Conservation (phyloP, 2,113 vertebrate species). For the Maccullochella peelii region DNA sequence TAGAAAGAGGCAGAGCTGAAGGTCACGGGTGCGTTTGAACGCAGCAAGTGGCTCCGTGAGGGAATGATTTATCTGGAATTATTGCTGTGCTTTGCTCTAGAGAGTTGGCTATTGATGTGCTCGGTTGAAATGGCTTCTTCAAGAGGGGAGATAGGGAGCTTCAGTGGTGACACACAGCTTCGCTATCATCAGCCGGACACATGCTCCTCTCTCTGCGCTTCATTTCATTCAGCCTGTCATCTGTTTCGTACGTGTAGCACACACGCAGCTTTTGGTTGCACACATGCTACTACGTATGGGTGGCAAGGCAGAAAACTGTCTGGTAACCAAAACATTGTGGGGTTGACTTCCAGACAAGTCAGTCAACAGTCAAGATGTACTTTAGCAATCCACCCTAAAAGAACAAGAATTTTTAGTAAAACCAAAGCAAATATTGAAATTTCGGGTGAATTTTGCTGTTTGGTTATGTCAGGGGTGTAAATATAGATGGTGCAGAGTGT, state of each 20-base stretch:
- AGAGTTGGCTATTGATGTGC: slow-evolving; percentile 80
- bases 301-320: neutral
- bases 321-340: neutral
- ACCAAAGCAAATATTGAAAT: neutral
- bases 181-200: slow-evolving; percentile 61
- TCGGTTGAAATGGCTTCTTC: slow-evolving; percentile 77
- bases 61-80: slow-evolving; percentile 82
- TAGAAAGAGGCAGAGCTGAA: slow-evolving; percentile 76
- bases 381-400: neutral
- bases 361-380: neutral
- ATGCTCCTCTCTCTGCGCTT: slow-evolving; percentile 31
- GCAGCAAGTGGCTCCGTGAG: slow-evolving; percentile 74
- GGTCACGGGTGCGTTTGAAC: slow-evolving; percentile 79
- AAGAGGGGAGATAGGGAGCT: slow-evolving; percentile 60
- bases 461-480: too few relatives aligned
- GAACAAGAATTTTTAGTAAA: neutral
- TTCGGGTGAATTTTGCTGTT: neutral
- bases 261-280: neutral
- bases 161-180: slow-evolving; percentile 40
- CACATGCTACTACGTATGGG: too few relatives aligned
- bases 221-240: slow-evolving; percentile 50
- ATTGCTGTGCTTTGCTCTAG: slow-evolving; percentile 74
- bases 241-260: slow-evolving; percentile 8
- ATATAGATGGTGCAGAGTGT: too few relatives aligned
- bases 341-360: neutral